A percentile compares a stretch with the other conserved stretches of the same genome.
These are phyloP conservation scores for Scalopus aquaticus DNA, from an alignment of 2,113 vertebrate species.

Conservation along the genomic window DNA sequence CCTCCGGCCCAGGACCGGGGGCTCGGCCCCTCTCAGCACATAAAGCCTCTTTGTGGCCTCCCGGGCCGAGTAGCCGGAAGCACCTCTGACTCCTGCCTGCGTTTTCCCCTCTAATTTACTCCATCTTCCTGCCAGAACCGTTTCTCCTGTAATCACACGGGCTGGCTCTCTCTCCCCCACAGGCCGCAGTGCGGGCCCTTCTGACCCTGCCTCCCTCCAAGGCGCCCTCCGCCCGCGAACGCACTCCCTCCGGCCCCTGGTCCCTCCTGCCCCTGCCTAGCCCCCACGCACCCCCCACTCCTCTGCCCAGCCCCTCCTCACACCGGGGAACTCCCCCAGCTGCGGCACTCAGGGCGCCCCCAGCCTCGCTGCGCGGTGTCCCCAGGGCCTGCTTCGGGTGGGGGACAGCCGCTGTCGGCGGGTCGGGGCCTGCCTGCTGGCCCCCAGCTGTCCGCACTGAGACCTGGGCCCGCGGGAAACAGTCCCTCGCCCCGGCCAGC, in stretches of 20 bases:
- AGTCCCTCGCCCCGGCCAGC: not conserved
- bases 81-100: not conserved
- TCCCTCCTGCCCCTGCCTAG: no score
- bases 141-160: conserved; percentile 8
- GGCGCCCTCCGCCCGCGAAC: no score
- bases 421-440: no score
- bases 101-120: conserved; percentile 48
- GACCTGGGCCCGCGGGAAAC: not conserved
- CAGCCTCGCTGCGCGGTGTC: not conserved
- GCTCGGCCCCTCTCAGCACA: rapidly evolving
- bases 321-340: no score
- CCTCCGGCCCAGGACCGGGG: not conserved
- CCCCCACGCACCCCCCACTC: no score
- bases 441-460: no score
- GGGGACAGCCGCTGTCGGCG: not conserved
- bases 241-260: no score
- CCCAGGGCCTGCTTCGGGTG: not conserved
- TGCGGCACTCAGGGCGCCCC: no score
- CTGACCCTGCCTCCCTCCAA: not conserved
- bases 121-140: not conserved
- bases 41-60: not conserved
- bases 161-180: not conserved
- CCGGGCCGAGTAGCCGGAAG: not conserved
- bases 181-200: not conserved
- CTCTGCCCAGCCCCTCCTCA: no score